Base-by-base conservation (phyloP, 2,113 vertebrate genomes). In the Gallinago jamesoni region DNA sequence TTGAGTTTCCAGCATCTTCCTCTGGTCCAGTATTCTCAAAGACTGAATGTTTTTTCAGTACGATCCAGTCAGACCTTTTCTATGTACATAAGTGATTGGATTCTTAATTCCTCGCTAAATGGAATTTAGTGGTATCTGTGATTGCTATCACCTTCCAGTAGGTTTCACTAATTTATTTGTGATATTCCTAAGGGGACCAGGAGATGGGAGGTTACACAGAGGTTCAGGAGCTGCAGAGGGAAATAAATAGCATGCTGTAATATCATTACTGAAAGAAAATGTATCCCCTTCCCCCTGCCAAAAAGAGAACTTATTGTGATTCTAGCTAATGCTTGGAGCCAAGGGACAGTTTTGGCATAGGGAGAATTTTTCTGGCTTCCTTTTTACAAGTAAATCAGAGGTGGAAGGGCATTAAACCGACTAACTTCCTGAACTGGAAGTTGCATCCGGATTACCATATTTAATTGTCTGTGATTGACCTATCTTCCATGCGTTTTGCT, bases 351-450 rank as follows among this genome's bases (percentile, higher is more conserved):
- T 96, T 84, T 96, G 96, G 94, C 94, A 76, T 3, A 3, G 62
- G 45, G 53, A 84, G 76, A 76, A 72, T 41, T 92, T 89, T 55
- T 57, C 87, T 95, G 90, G 73, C 92, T 95, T 89, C 90, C 80
- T 87, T 87, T 93, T 75, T 16, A 59, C n/a, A 47, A 87, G 74
- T 80, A 73, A 87, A 93, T 93, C 87, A 87, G 50, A 59, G 94
- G 84, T 96, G 94, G 91, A 91, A 96, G 59, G 74, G 84, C 89
- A 92, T 24, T 50, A 87, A 69, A 64, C 60, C 3, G 41, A 84
- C 80, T 91, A 37, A 78, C 93, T 96, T 96, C 94, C 94, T 91
- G 93, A 94, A 64, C 60, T 89, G 87, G 69, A 93, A 60, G 81
- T 82, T 82, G 81, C 81, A 96, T 94, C 94, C 57, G 57, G 96